These are phyloP conservation scores for Umimayanthus kanabou DNA, from an alignment of 92 coral and sea anemone genomes.

Conservation along the genomic window DNA sequence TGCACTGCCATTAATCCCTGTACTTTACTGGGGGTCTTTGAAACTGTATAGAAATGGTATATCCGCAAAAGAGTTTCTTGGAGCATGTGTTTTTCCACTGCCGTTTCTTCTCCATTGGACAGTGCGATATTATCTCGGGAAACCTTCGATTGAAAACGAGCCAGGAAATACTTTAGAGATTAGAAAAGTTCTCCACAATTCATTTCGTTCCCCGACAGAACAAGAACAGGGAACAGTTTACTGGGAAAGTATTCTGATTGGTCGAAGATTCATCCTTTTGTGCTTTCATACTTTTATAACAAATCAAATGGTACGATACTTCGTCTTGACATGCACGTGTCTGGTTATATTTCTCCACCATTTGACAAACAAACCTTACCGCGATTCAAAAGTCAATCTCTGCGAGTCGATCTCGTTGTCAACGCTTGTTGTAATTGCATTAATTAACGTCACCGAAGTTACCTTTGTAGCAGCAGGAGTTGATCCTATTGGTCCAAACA, in stretches of 20 bases:
- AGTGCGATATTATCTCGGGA: not conserved
- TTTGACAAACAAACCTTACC: slow-evolving; percentile 30
- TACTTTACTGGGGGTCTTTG: slow-evolving; percentile 14
- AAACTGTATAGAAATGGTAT: not conserved
- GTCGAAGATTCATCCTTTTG: slow-evolving; percentile 40
- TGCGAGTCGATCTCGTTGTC: slow-evolving; percentile 34
- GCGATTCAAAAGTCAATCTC: slow-evolving; percentile 42
- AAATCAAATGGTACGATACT: slow-evolving; percentile 4
- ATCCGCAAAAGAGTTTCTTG: slow-evolving; percentile 6
- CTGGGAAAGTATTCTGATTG: slow-evolving; percentile 51
- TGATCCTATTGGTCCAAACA: slow-evolving; percentile 39
- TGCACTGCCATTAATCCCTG: not conserved
- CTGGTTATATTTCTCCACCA: slow-evolving; percentile 42
- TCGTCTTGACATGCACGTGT: slow-evolving; percentile 25
- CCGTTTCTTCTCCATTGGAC: slow-evolving; percentile 9
- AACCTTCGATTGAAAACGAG: not conserved
- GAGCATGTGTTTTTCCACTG: slow-evolving; percentile 14
- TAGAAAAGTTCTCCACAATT: slow-evolving; percentile 30
- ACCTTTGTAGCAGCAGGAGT: slow-evolving; percentile 32
- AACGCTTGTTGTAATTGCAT: slow-evolving; percentile 32
- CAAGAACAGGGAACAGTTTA: slow-evolving; percentile 33
- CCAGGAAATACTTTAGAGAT: not conserved
- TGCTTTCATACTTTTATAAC: slow-evolving; percentile 32
- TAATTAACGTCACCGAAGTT: slow-evolving; percentile 38
- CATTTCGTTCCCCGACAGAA: slow-evolving; percentile 26